Evolutionary conservation across 2,888 invertebrate species (phyloP).

Genomic region (Scrobipalpa costella): DNA sequence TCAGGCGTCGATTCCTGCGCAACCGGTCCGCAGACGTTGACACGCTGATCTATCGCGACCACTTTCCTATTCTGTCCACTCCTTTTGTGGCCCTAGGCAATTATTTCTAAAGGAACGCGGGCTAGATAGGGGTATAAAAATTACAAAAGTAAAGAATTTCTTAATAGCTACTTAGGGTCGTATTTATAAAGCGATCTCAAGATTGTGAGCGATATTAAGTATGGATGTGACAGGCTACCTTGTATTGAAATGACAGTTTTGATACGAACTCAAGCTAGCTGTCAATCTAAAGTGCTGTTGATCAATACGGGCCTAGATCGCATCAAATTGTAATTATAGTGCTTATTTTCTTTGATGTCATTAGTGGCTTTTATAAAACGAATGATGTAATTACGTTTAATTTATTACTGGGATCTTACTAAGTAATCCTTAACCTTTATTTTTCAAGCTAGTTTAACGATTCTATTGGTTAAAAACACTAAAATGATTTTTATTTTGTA

Average conservation of each 20-base stretch:
- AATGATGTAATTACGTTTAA: background rate
- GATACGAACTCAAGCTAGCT: no score
- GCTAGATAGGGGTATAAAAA: background rate
- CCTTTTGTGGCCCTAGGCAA: background rate
- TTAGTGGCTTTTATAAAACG: background rate
- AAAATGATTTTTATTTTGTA: no score
- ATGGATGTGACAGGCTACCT: no score
- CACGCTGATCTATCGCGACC: slow-evolving; percentile 19
- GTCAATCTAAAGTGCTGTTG: no score
- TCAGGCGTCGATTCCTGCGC: slow-evolving; percentile 21
- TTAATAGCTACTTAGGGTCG: slow-evolving; percentile 7
- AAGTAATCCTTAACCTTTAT: no score
- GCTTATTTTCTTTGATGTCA: background rate
- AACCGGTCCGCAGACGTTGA: slow-evolving; percentile 32
- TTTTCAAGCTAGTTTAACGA: no score
- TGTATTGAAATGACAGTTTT: no score
- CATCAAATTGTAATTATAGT: background rate
- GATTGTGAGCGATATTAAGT: no score
- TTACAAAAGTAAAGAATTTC: background rate
- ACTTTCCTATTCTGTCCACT: slow-evolving; percentile 2
- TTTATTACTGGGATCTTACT: no score
- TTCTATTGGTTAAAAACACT: no score
- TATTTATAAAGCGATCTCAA: no score
- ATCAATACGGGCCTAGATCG: no score
- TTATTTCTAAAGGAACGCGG: background rate